Evolutionary conservation across 2,797 vertebrate species (phyloP).

Genomic region (Galaxias olidus): DNA sequence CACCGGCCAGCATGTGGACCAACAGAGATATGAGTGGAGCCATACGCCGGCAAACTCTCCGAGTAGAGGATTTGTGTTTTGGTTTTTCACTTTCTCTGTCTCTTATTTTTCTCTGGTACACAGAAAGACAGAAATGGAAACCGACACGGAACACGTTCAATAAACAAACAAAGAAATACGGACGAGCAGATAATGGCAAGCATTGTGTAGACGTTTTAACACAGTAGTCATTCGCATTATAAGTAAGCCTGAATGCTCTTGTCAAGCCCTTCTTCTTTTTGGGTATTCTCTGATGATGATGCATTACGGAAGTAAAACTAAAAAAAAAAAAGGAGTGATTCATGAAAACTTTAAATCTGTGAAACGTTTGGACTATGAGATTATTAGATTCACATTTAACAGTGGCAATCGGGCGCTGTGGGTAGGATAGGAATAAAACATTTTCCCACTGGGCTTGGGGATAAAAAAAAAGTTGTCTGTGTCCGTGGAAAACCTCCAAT

Average conservation of each 20-base stretch:
- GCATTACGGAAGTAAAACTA: conserved; percentile 37
- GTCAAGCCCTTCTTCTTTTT: conserved; percentile 63
- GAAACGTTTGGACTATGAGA: conserved; percentile 48
- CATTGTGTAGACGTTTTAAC: conserved; percentile 16
- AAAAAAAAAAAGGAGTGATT: conserved; percentile 51
- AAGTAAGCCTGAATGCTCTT: conserved; percentile 57
- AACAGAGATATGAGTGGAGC: neutral
- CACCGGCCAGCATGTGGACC: neutral
- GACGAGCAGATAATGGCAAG: too few species aligned
- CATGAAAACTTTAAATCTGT: conserved; percentile 53
- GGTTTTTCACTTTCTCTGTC: too few species aligned
- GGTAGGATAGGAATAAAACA: conserved; percentile 26
- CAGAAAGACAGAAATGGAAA: neutral
- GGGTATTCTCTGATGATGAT: conserved; percentile 66
- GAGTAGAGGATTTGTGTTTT: too few species aligned
- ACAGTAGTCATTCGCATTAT: conserved; percentile 55
- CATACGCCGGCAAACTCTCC: too few species aligned
- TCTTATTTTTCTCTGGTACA: conserved; percentile 1
- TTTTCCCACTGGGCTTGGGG: conserved; percentile 9
- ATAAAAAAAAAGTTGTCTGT: conserved; percentile 30
- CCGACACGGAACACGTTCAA: too few species aligned
- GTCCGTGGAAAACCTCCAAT: conserved; percentile 15
- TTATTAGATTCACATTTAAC: conserved; percentile 63
- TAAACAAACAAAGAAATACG: too few species aligned
- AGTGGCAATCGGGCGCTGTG: conserved; percentile 41